Conservation (phyloP, 2,888 invertebrate genomes). For the Tuta absoluta region DNA sequence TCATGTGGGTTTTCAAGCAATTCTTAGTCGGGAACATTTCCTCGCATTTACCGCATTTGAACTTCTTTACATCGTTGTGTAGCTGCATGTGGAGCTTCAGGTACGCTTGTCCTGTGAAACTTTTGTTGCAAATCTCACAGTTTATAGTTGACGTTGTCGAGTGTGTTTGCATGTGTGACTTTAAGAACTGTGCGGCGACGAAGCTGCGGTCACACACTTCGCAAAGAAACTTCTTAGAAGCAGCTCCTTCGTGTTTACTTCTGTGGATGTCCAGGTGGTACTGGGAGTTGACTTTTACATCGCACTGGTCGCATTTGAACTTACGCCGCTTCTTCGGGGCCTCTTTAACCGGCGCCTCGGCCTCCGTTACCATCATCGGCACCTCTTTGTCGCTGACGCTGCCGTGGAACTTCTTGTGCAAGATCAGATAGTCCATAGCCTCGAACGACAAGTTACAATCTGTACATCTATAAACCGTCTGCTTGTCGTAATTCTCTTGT, state of each 20-base stretch:
- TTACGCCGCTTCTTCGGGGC: constrained; percentile 71
- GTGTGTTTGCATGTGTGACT: constrained; percentile 77
- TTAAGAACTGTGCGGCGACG: constrained; percentile 74
- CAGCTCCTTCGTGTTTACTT: constrained; percentile 72
- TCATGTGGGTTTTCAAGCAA: constrained; percentile 75
- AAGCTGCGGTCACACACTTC: constrained; percentile 74
- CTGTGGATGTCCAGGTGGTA: constrained; percentile 74
- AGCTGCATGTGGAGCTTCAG: constrained; percentile 75
- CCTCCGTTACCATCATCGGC: constrained; percentile 60
- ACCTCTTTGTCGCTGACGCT: constrained; percentile 62
- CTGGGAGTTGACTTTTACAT: constrained; percentile 75
- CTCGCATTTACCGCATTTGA: constrained; percentile 74
- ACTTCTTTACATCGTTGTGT: constrained; percentile 75
- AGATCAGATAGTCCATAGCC: constrained; percentile 69
- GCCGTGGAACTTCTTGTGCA: constrained; percentile 77
- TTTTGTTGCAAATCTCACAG: constrained; percentile 73
- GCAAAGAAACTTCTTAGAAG: constrained; percentile 70
- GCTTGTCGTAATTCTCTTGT: constrained; percentile 62
- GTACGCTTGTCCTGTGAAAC: constrained; percentile 74
- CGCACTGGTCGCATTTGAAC: constrained; percentile 73
- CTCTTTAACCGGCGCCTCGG: constrained; percentile 46
- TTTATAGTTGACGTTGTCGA: constrained; percentile 70
- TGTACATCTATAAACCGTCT: constrained; percentile 66
- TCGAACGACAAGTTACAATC: constrained; percentile 74
- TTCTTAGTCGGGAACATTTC: constrained; percentile 77